Evolutionary conservation across 2,888 invertebrate species (phyloP).

Genomic region (Euspilapteryx auroguttella): DNA sequence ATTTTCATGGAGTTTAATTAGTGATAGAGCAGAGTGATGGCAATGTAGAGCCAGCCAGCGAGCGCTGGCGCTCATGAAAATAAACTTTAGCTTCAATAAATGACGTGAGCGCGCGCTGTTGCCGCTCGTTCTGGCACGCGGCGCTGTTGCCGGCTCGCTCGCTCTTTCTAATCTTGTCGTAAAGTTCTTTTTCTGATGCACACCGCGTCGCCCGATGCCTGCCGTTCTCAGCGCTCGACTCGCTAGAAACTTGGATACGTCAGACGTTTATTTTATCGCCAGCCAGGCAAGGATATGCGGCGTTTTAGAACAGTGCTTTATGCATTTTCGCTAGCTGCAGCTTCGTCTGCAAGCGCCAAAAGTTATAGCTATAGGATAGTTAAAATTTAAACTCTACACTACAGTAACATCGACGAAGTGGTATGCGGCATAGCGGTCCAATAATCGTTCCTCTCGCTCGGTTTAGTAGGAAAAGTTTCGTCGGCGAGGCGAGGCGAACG

Average conservation of each 20-base stretch:
- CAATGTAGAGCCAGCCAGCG: slow-evolving; percentile 21
- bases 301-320: slow-evolving; percentile 43
- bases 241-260: slow-evolving; percentile 45
- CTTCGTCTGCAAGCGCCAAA: slow-evolving; percentile 18
- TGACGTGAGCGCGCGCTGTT: slow-evolving; percentile 52
- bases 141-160: slow-evolving; percentile 52
- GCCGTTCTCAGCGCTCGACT: slow-evolving; percentile 35
- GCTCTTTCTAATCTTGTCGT: slow-evolving; percentile 63
- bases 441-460: slow-evolving; percentile 30
- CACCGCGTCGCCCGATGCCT: slow-evolving; percentile 32
- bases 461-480: slow-evolving; percentile 52
- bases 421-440: slow-evolving; percentile 16
- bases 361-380: no score
- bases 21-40: slow-evolving; percentile 2
- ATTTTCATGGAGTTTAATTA: no score
- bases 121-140: slow-evolving; percentile 53
- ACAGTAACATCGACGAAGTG: no score
- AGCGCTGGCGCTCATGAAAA: slow-evolving; percentile 48
- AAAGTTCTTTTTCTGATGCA: slow-evolving; percentile 62
- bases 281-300: slow-evolving; percentile 42
- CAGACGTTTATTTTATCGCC: slow-evolving; percentile 55
- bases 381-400: no score
- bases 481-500: slow-evolving; percentile 47
- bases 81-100: slow-evolving; percentile 62
- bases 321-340: slow-evolving; percentile 15